Evolutionary conservation across 2,797 vertebrate species (phyloP), one percentile per base, ranked within the genome.

Genomic region (Trichosurus vulpecula): DNA sequence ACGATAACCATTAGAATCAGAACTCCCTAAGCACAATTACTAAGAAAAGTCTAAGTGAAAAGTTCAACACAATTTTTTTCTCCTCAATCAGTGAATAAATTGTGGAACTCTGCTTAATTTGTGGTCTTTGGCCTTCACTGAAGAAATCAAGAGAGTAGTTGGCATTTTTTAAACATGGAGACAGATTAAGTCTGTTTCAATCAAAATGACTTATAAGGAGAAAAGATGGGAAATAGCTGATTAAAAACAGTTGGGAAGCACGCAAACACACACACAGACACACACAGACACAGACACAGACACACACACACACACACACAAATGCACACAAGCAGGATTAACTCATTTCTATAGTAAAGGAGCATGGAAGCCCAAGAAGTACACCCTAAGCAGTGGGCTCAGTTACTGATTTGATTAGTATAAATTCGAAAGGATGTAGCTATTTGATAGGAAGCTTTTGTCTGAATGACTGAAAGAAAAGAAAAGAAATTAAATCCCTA

Each of bases 391-490:
- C 51, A 94, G 53, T 95, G 41, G 51, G n/a, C 97, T 98, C 94
- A 97, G 90, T 97, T 97, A 95, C 93, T 97, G 53, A 97, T 98
- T 97, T 97, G 95, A 96, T 93, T 94, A 94, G 25, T 92, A 51
- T 95, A 96, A 98, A 98, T 87, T 96, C 92, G 27, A 53, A 97
- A 47, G 57, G 95, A 95, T 94, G 30, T 87, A 96, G 95, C 94
- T 35, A 93, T 97, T 97, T 94, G 74, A 97, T 92, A 95, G 57
- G 61, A 98, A 98, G n/a, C 2, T 97, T 97, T 97, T 98, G 91
- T 90, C 91, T 95, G 87, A 56, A 96, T 96, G 12, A 95, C 93
- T 97, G 66, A 93, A 81, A 94, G n/a, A 93, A 93, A 58, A 52
- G 47, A 95, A 95, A 92, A 94, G 53, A 93, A 95, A 94, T 95